Evolutionary conservation across 2,113 vertebrate genomes (phyloP).

Genomic region (Scartelaos histophorus): DNA sequence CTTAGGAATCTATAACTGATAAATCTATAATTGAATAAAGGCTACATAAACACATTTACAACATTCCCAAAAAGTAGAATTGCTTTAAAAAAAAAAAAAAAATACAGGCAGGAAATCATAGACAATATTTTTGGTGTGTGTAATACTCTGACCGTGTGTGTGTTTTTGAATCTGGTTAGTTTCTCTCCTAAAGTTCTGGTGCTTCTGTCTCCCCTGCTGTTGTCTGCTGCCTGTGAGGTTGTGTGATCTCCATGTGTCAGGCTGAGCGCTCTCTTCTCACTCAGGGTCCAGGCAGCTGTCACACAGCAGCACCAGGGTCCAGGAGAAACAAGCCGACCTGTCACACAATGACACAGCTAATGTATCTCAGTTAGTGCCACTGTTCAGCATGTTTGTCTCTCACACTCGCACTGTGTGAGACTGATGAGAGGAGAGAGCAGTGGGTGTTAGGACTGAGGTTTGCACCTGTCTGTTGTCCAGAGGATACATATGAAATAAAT

Average conservation of each 20-base stretch:
- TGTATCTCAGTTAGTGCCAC: slow-evolving; percentile 22
- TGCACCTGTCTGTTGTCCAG: slow-evolving; percentile 35
- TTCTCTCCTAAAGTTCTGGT: not conserved
- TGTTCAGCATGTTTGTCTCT: slow-evolving; percentile 8
- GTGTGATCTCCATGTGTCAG: slow-evolving; percentile 42
- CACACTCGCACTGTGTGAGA: slow-evolving; percentile 1
- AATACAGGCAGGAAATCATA: too few relatives aligned
- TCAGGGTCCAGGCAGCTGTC: slow-evolving; percentile 45
- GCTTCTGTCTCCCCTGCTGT: slow-evolving; percentile 26
- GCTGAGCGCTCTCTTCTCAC: slow-evolving; percentile 23
- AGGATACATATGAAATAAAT: slow-evolving; percentile 1
- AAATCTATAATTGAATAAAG: too few relatives aligned
- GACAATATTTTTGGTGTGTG: not conserved
- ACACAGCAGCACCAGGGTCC: slow-evolving; percentile 38
- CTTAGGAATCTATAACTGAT: too few relatives aligned
- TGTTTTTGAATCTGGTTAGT: not conserved
- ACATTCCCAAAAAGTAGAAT: too few relatives aligned
- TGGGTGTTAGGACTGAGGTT: slow-evolving; percentile 2
- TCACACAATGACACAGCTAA: slow-evolving; percentile 26
- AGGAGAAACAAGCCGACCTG: not conserved
- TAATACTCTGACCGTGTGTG: not conserved
- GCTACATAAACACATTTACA: too few relatives aligned
- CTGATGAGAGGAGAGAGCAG: slow-evolving; percentile 3
- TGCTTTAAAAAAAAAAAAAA: too few relatives aligned
- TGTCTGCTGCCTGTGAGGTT: slow-evolving; percentile 40